phyloP scores from a whole-genome alignment of 1,140 invertebrate species.

The Cryptotermes secundus region DNA sequence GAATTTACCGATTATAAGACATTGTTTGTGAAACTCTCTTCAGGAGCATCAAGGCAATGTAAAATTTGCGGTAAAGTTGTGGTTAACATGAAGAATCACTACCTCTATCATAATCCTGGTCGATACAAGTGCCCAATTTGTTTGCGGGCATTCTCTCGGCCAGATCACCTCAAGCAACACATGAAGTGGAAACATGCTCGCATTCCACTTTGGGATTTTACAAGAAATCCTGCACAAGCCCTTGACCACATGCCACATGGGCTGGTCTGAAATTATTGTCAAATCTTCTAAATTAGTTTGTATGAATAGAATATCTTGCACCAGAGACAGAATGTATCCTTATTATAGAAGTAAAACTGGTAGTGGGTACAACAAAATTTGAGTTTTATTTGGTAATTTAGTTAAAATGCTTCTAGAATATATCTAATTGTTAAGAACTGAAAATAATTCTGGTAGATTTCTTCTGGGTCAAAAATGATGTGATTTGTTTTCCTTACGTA shows the following conservation, averaged over 20 bases:
- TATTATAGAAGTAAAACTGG: background rate
- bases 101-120: slow-evolving; percentile 30
- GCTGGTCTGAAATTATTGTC: background rate
- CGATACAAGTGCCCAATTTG: slow-evolving; percentile 24
- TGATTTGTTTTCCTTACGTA: background rate
- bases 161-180: slow-evolving; percentile 26
- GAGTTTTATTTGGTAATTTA: background rate
- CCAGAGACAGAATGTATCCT: background rate
- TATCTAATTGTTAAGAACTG: background rate
- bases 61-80: slow-evolving; percentile 30
- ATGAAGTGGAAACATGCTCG: slow-evolving; percentile 22
- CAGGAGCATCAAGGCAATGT: slow-evolving; percentile 24
- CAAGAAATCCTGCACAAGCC: background rate
- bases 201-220: background rate
- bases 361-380: background rate
- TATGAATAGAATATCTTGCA: background rate
- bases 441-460: background rate
- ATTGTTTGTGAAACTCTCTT: slow-evolving; percentile 29
- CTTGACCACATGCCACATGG: background rate
- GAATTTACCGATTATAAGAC: slow-evolving; percentile 28
- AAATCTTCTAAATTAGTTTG: background rate
- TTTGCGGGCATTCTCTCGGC: slow-evolving; percentile 25
- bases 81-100: slow-evolving; percentile 30
- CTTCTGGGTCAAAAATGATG: background rate
- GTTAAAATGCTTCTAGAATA: background rate